phyloP scores from a whole-genome alignment of 2,888 invertebrate genomes.

The Hecatera dysodea region DNA sequence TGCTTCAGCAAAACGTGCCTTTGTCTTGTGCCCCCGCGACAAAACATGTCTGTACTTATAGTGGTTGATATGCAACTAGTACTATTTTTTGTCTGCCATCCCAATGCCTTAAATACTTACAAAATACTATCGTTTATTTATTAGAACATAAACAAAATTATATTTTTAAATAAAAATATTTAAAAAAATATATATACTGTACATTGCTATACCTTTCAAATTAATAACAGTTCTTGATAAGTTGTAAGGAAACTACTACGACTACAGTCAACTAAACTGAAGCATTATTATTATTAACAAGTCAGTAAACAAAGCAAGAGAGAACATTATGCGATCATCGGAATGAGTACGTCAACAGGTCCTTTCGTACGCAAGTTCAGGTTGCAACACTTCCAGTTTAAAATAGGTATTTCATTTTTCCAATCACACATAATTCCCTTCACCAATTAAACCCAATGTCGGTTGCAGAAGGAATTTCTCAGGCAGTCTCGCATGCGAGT shows the following conservation, averaged over 20 bases:
- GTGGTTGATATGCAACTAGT: background rate
- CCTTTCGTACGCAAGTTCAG: background rate
- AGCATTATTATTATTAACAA: background rate
- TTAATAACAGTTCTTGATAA: too few species aligned
- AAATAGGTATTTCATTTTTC: constrained; percentile 18
- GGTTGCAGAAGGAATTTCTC: constrained; percentile 50
- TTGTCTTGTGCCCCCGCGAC: background rate
- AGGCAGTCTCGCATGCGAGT: constrained; percentile 57
- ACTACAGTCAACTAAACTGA: background rate
- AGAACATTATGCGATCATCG: background rate
- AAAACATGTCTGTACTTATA: background rate
- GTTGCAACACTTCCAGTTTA: background rate
- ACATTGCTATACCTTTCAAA: too few species aligned
- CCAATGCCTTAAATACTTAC: background rate
- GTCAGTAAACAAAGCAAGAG: background rate
- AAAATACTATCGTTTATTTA: too few species aligned
- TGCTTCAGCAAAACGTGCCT: background rate
- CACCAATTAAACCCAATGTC: constrained; percentile 52
- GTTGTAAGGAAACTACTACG: background rate
- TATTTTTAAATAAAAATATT: too few species aligned
- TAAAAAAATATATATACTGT: too few species aligned
- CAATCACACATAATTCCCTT: constrained; percentile 45
- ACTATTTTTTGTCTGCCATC: background rate
- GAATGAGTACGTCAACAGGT: constrained; percentile 2
- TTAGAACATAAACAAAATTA: too few species aligned